Percentiles rank a stretch among this genome's conserved stretches.
Conservation (phyloP, 2,888 invertebrate species). For the Idaea dimidiata region DNA sequence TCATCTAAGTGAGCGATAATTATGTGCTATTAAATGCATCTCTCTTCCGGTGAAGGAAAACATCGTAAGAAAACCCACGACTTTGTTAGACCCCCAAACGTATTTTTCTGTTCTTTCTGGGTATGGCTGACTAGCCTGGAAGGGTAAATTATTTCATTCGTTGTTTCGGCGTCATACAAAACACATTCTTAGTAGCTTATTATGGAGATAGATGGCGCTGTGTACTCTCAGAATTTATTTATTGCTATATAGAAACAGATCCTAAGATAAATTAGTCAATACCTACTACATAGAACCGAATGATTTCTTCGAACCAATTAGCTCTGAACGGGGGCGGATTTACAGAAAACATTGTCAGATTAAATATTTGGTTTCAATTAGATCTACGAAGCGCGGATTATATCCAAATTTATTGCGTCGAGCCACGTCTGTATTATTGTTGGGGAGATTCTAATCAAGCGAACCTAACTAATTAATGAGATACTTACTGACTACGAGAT, state of each 20-base stretch:
- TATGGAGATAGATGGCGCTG: too few species aligned
- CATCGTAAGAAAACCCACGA: too few species aligned
- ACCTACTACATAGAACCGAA: constrained; percentile 25
- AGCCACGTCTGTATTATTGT: not conserved
- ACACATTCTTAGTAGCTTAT: too few species aligned
- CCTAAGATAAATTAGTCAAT: constrained; percentile 36
- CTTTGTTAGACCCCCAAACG: too few species aligned
- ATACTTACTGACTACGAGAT: not conserved
- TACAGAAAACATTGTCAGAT: constrained; percentile 1
- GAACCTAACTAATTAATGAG: not conserved
- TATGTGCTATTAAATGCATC: too few species aligned
- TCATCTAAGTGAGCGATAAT: too few species aligned
- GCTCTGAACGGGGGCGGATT: constrained; percentile 3
- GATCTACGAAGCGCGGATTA: not conserved
- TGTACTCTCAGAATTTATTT: too few species aligned
- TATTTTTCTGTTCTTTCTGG: too few species aligned
- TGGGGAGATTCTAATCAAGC: not conserved
- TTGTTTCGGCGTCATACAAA: too few species aligned
- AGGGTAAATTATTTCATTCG: too few species aligned
- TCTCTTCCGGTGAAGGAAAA: too few species aligned
- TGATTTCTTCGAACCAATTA: constrained; percentile 30
- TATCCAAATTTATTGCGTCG: not conserved
- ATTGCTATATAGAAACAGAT: not conserved
- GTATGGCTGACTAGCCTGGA: too few species aligned
- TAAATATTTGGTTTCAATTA: constrained; percentile 5